A percentile compares a stretch with the other conserved stretches of the same genome.
phyloP scores from a whole-genome alignment of 2,113 vertebrate genomes.

The Tenebrosternarchus preto region DNA sequence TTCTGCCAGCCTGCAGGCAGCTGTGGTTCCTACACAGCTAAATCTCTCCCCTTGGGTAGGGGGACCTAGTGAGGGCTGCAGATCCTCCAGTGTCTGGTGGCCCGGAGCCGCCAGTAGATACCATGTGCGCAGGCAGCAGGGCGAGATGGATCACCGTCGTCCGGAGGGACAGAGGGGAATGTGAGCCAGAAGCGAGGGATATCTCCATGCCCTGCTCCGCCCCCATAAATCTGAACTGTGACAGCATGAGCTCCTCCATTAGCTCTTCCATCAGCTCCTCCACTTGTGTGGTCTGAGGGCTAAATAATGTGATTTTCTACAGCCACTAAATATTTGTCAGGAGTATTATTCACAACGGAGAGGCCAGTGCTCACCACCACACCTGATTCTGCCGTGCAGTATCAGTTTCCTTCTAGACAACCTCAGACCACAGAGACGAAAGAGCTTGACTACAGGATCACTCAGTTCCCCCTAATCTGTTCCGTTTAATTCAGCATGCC shows the following conservation, averaged over 20 bases:
- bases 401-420: background rate
- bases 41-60: no score
- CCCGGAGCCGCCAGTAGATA: no score
- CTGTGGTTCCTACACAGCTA: no score
- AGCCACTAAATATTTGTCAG: conserved; percentile 10
- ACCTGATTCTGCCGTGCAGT: background rate
- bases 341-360: background rate
- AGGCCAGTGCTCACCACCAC: background rate
- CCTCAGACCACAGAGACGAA: background rate
- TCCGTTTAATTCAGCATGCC: background rate
- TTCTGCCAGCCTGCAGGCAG: no score
- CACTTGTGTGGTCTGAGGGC: background rate
- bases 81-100: no score
- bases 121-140: no score
- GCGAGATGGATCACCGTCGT: no score
- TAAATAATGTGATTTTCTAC: conserved; percentile 2
- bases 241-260: background rate
- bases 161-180: no score
- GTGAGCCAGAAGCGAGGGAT: no score
- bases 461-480: background rate
- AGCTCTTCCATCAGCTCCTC: background rate
- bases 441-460: background rate
- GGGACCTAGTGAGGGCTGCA: no score
- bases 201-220: background rate
- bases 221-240: background rate